A percentile compares a stretch with the other conserved stretches of the same genome.
Conservation (phyloP, 1,140 invertebrate species). For the Propsilocerus akamusi region DNA sequence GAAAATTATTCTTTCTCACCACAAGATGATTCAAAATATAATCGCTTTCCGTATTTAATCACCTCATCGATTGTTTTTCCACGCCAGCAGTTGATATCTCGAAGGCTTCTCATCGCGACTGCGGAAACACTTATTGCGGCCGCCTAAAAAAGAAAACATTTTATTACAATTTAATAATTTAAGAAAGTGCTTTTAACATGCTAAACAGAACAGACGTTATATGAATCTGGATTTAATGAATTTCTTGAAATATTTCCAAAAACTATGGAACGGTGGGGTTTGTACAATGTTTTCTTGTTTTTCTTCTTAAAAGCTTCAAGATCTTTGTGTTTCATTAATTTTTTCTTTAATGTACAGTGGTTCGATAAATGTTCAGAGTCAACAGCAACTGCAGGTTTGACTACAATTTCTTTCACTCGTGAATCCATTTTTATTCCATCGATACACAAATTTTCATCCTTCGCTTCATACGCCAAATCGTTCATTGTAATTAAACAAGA, state of each 20-base stretch:
- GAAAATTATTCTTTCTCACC: too few species aligned
- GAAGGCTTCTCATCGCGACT: not conserved
- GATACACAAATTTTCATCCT: not conserved
- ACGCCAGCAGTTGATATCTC: not conserved
- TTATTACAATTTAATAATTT: not conserved
- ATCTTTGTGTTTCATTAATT: not conserved
- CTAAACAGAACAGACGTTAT: not conserved
- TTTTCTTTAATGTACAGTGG: not conserved
- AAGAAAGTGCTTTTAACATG: too few species aligned
- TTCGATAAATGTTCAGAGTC: too few species aligned
- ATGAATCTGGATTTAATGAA: too few species aligned
- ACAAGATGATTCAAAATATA: not conserved
- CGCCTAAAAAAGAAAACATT: not conserved
- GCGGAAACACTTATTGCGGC: not conserved
- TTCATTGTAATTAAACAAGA: not conserved
- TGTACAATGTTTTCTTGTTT: not conserved
- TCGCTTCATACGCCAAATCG: not conserved
- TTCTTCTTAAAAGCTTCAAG: not conserved
- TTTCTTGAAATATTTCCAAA: not conserved
- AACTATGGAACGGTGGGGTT: not conserved
- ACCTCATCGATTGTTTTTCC: not conserved
- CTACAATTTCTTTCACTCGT: not conserved
- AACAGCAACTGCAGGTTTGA: not conserved
- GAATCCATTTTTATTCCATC: not conserved
- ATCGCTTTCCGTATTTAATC: not conserved